These are phyloP conservation scores for Tenthredo mesomela DNA, from an alignment of 2,888 invertebrate genomes.

Conservation along the genomic window DNA sequence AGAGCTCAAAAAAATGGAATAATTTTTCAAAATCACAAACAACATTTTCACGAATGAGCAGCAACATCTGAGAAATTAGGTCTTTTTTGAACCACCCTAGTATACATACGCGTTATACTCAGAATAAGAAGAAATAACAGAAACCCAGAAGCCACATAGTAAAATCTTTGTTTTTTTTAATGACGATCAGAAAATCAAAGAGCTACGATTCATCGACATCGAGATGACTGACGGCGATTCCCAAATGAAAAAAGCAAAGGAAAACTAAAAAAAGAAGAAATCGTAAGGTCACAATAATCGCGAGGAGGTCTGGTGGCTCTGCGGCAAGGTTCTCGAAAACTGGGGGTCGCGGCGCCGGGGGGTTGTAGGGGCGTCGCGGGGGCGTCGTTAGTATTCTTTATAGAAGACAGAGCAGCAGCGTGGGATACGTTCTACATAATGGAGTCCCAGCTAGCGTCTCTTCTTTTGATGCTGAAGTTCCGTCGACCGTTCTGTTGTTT, in stretches of 20 bases:
- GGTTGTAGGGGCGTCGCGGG: slow-evolving; percentile 57
- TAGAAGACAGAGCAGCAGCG: slow-evolving; percentile 69
- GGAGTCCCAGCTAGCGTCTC: slow-evolving; percentile 75
- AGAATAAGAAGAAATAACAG: too few species aligned
- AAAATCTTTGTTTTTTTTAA: not conserved
- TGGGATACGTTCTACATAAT: slow-evolving; percentile 78
- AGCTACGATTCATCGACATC: not conserved
- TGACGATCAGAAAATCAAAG: slow-evolving; percentile 2
- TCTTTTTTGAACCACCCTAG: too few species aligned
- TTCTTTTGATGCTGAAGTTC: slow-evolving; percentile 73
- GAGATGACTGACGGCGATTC: not conserved
- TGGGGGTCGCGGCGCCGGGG: not conserved
- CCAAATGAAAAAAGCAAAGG: not conserved
- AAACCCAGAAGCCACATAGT: too few species aligned
- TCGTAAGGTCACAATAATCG: not conserved
- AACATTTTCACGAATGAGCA: too few species aligned
- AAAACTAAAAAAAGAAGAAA: not conserved
- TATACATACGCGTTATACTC: not conserved
- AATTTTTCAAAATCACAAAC: too few species aligned
- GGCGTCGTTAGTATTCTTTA: slow-evolving; percentile 77
- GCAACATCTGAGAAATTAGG: too few species aligned
- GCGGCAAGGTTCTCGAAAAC: slow-evolving; percentile 26
- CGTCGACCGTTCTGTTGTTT: slow-evolving; percentile 77
- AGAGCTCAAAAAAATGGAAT: too few species aligned
- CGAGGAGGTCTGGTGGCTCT: slow-evolving; percentile 6